Conservation (phyloP, 2,113 vertebrate species). For the Chaetodon auriga region DNA sequence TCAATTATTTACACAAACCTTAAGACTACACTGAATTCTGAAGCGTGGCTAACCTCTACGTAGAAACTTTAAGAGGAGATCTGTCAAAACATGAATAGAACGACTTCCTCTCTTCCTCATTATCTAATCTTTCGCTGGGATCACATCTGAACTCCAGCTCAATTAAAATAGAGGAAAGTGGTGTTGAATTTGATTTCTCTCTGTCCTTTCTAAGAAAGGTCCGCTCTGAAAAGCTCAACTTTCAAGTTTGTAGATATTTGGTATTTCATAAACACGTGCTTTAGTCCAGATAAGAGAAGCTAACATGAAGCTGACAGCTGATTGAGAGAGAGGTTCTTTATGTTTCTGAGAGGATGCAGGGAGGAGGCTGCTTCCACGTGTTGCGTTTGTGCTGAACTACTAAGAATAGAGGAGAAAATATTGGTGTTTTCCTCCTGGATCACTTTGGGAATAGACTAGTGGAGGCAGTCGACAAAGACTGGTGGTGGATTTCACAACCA, state of each 20-base stretch:
- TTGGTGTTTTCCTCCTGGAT: slow-evolving; percentile 9
- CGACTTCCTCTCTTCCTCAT: slow-evolving; percentile 1
- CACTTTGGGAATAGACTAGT: neutral
- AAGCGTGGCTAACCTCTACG: neutral
- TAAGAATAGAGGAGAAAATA: neutral
- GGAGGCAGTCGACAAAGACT: neutral
- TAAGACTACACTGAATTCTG: neutral
- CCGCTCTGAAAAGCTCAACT: neutral
- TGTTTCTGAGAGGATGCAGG: neutral
- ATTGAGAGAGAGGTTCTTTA: neutral
- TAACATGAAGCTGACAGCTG: neutral
- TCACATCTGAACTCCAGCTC: slow-evolving; percentile 11
- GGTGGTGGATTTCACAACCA: neutral
- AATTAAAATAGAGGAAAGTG: slow-evolving; percentile 16
- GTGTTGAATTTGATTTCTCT: neutral
- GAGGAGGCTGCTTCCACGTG: neutral
- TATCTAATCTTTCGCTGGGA: slow-evolving; percentile 15
- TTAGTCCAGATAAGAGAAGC: neutral
- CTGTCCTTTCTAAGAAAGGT: neutral
- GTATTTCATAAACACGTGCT: neutral
- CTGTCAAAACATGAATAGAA: neutral
- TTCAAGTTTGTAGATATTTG: neutral
- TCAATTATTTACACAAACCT: neutral
- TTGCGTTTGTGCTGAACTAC: neutral
- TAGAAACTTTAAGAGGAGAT: neutral